Evolutionary conservation across 2,113 vertebrate species (phyloP), one percentile per base, ranked within the genome.

Genomic region (Odontesthes bonariensis): DNA sequence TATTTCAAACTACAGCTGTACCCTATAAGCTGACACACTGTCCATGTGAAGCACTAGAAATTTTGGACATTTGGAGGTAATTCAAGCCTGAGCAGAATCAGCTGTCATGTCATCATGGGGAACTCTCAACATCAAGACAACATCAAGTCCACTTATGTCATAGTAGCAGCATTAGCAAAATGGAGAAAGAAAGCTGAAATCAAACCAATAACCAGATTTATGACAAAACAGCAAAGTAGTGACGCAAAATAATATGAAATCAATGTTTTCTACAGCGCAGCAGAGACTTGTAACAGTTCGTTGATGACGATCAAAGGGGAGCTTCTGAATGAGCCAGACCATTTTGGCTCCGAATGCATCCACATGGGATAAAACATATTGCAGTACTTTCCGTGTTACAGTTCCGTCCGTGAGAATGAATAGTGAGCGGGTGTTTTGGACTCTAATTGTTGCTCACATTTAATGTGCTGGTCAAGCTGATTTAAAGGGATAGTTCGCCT

Each of bases 281-380:
- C 14, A n/a, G 27, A 60, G 52, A 40, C 56, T 60, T 60, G 49
- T 20, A 71, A 84, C 35, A 27, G 58, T 68, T 68, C 10, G 47
- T 75, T 79, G 73, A 81, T 81, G 53, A 56, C 20, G 63, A 84
- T 87, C 76, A 86, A 84, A 86, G 53, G 17, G 38, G 35, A 55
- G 35, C 38, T 52, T 55, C 51, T 33, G 67, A 49, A 59, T 54
- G 10, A 11, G 65, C 55, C 62, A 75, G 47, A 52, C 32, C 57
- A 22, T 74, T 62, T 62, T 68, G 79, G 77, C 71, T 76, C 76
- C 54, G 19, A 61, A 23, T 23, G 42, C 49, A 68, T 86, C 83
- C 74, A 74, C 64, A 6, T 33, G 82, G 75, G 86, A 84, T 81
- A 52, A 73, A 84, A 77, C 72, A 75, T 44, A 35, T 44, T 77